Conservation (phyloP, 2,113 vertebrate species). For the Ctenomys sociabilis region DNA sequence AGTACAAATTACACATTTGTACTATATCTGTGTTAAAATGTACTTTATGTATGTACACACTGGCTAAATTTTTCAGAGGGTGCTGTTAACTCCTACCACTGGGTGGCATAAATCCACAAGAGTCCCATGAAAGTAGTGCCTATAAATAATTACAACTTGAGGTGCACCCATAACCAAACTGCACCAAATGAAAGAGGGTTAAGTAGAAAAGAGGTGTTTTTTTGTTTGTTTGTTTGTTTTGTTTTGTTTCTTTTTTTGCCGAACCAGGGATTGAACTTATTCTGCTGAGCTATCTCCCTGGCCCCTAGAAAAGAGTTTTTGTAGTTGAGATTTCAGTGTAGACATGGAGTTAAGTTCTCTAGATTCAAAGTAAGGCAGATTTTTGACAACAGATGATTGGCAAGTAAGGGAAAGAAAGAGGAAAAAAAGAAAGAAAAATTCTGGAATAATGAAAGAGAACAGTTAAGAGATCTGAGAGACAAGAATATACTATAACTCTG, state of each 20-base stretch:
- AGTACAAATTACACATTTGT: not conserved
- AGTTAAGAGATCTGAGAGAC: not conserved
- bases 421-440: not conserved
- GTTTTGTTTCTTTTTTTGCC: too few relatives aligned
- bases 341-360: not conserved
- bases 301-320: constrained; percentile 19
- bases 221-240: too few relatives aligned
- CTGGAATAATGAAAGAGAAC: not conserved
- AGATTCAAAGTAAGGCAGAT: constrained; percentile 3
- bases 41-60: not conserved
- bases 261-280: too few relatives aligned
- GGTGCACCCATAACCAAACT: not conserved
- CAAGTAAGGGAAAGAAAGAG: not conserved
- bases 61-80: not conserved
- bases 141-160: not conserved
- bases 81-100: constrained; percentile 53
- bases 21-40: not conserved
- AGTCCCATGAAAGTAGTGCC: not conserved
- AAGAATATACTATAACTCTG: not conserved
- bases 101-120: constrained; percentile 38
- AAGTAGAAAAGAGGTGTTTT: not conserved
- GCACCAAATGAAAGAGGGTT: not conserved
- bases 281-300: too few relatives aligned
- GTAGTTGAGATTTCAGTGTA: not conserved
- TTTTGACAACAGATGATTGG: not conserved